phyloP scores from a whole-genome alignment of 2,797 vertebrate genomes.

The Paguma larvata region DNA sequence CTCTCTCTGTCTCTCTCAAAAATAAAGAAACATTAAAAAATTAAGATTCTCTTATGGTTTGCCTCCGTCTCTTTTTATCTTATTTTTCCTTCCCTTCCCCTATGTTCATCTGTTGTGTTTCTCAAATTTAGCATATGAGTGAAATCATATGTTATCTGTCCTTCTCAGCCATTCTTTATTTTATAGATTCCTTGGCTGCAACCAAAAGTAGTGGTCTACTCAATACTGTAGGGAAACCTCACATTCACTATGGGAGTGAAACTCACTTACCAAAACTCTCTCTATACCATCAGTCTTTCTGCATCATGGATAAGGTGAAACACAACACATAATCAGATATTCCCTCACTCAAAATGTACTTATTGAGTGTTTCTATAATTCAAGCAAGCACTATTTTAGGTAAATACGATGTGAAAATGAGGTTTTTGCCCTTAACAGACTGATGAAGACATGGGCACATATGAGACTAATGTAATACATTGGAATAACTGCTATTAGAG shows the following conservation, averaged over 20 bases:
- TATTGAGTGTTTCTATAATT: background rate
- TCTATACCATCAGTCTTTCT: background rate
- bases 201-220: background rate
- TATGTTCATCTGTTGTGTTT: no score
- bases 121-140: no score
- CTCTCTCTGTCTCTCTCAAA: no score
- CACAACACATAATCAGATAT: background rate
- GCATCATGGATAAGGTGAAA: background rate
- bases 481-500: background rate
- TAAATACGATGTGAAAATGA: background rate
- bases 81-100: no score
- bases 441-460: background rate
- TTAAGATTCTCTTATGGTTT: no score
- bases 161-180: background rate
- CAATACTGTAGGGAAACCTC: background rate
- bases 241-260: background rate
- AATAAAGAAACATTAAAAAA: no score
- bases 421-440: background rate
- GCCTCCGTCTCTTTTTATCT: no score
- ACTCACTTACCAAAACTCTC: background rate
- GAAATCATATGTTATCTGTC: no score
- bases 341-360: background rate
- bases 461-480: background rate
- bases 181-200: background rate
- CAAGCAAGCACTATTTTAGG: background rate